phyloP scores from a whole-genome alignment of 2,113 vertebrate genomes.

The Colistium nudipinnis region DNA sequence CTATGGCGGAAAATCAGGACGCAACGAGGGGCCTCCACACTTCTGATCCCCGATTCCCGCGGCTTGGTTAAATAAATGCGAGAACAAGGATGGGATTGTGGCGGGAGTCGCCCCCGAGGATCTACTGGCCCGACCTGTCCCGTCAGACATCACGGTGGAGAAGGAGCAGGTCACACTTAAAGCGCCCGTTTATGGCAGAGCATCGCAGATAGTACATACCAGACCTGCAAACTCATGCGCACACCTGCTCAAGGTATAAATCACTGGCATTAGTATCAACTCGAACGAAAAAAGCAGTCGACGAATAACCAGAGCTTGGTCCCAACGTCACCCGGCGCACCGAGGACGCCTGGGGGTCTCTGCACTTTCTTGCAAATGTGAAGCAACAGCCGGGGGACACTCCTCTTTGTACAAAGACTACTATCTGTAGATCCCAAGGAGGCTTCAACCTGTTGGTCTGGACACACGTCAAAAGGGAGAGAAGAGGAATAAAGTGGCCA shows the following conservation, averaged over 20 bases:
- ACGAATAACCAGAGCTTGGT: too few species aligned
- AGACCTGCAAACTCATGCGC: conserved; percentile 2
- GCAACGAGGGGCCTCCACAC: conserved; percentile 18
- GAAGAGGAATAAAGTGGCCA: neutral
- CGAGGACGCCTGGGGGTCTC: too few species aligned
- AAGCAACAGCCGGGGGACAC: neutral
- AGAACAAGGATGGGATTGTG: conserved; percentile 11
- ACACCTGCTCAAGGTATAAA: neutral
- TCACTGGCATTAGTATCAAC: too few species aligned
- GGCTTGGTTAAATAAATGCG: conserved; percentile 26
- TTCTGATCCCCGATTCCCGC: conserved; percentile 14
- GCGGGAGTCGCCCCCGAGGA: neutral
- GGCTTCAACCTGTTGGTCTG: too few species aligned
- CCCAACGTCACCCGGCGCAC: too few species aligned
- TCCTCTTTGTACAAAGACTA: too few species aligned
- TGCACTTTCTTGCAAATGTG: neutral
- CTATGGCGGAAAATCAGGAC: conserved; percentile 25
- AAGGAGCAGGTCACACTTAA: conserved; percentile 26
- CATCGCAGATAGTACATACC: conserved; percentile 21
- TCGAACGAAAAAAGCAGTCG: too few species aligned
- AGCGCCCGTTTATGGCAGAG: conserved; percentile 30
- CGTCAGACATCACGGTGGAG: conserved; percentile 2
- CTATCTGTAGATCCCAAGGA: too few species aligned
- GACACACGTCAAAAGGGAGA: neutral
- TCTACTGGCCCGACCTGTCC: conserved; percentile 20